Percentiles rank a stretch among this genome's conserved stretches.
phyloP scores from a whole-genome alignment of 1,140 invertebrate genomes.

The Cyclina sinensis region DNA sequence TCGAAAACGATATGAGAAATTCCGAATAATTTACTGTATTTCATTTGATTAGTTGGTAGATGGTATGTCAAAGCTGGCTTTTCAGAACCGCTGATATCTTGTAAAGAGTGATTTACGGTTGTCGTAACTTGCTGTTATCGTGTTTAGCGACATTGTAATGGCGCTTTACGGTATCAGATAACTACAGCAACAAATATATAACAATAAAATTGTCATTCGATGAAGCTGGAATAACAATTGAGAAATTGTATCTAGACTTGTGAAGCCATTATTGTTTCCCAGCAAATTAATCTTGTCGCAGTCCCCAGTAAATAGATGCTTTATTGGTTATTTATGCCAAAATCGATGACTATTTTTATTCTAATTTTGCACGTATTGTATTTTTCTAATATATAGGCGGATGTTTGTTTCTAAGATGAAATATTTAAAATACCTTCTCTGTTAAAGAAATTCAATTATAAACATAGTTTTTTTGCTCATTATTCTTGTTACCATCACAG shows the following conservation, averaged over 20 bases:
- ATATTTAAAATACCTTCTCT: too few relatives aligned
- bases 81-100: slow-evolving; percentile 67
- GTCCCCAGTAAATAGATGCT: slow-evolving; percentile 50
- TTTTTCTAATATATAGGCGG: too few relatives aligned
- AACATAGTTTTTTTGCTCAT: too few relatives aligned
- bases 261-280: slow-evolving; percentile 63
- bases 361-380: background rate
- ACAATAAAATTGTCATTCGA: slow-evolving; percentile 68
- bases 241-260: slow-evolving; percentile 65
- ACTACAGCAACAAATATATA: slow-evolving; percentile 70
- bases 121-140: slow-evolving; percentile 69
- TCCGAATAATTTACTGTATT: slow-evolving; percentile 64
- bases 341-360: slow-evolving; percentile 38
- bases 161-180: slow-evolving; percentile 68
- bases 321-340: slow-evolving; percentile 64
- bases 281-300: slow-evolving; percentile 67
- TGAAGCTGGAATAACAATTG: slow-evolving; percentile 67
- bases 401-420: too few relatives aligned
- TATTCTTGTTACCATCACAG: too few relatives aligned
- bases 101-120: slow-evolving; percentile 64
- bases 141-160: slow-evolving; percentile 71
- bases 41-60: slow-evolving; percentile 68
- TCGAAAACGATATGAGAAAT: slow-evolving; percentile 65
- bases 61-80: slow-evolving; percentile 62
- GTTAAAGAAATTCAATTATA: too few relatives aligned